Conservation (phyloP, 2,797 vertebrate genomes). For the Manis javanica region DNA sequence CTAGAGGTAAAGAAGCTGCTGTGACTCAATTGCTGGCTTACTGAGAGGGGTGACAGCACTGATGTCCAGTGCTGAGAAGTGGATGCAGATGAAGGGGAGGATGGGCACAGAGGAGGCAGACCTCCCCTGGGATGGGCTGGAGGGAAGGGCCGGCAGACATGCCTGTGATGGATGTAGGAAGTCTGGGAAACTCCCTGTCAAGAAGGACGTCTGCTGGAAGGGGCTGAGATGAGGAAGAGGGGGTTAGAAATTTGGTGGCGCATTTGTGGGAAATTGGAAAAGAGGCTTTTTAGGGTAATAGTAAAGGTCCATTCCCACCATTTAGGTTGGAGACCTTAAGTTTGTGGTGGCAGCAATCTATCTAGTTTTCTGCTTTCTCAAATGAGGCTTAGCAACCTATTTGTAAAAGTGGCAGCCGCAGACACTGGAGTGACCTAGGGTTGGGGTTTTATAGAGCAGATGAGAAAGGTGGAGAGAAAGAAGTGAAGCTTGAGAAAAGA, state of each 20-base stretch:
- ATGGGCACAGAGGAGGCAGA: neutral
- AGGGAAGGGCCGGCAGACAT: too few relatives aligned
- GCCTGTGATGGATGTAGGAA: neutral
- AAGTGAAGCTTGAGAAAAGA: neutral
- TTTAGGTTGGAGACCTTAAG: neutral
- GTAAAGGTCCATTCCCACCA: neutral
- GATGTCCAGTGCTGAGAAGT: neutral
- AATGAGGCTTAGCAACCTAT: neutral
- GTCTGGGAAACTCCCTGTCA: neutral
- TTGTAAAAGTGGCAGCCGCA: neutral
- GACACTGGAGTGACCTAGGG: neutral
- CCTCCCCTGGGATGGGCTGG: too few relatives aligned
- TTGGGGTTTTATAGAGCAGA: neutral
- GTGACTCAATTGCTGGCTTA: too few relatives aligned
- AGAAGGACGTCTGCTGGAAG: neutral
- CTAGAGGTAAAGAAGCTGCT: neutral
- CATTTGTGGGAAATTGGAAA: neutral
- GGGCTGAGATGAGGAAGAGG: neutral
- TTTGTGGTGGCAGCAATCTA: neutral
- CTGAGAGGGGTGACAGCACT: neutral
- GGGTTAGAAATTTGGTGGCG: neutral
- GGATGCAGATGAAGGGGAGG: neutral
- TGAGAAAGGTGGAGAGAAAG: neutral
- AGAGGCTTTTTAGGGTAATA: neutral
- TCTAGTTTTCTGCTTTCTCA: neutral